Evolutionary conservation across 1,140 invertebrate genomes (phyloP), one percentile per base, ranked within the genome.

Genomic region (Cylas formicarius): DNA sequence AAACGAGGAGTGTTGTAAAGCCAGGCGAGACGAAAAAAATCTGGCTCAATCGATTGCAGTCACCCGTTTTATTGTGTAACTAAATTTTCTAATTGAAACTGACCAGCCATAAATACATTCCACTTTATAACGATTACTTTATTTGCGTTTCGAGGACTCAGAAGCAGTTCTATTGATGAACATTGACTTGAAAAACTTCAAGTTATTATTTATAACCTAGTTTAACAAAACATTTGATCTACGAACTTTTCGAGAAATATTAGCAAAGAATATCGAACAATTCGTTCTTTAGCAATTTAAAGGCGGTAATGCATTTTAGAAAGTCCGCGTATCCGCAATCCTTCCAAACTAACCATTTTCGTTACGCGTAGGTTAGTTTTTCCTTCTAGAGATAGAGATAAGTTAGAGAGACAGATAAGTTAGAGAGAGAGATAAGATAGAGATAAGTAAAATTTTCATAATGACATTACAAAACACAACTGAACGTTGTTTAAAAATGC

Each of bases 161-260:
- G 52, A 72, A 72, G 48, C 75, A 78, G 47, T 78, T 77, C 60
- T 75, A 78, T 59, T 78, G 75, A 74, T 57, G 55, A 50, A 53
- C 18, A 52, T 50, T 34, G 69, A 71, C 52, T 31, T 48, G 6
- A 63, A 65, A 19, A 52, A 64, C 26, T 50, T 72, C 11, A 61
- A 77, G 16, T 65, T 66, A 13, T 59, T 77, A 24, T 78, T 77
- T 50, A 72, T 78, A 16, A 77, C 76, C 2, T 72, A 78, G 51
- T 72, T 77, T 55, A 75, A 73, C 46, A 62, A 75, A 44, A 76
- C 77, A 56, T 78, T 73, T 61, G 76, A 78, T 51, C 47, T 78
- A 13, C 56, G 74, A 14, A 77, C 74, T 9, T 71, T 76, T 71
- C 39, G 75, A 77, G 54, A 55, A 69, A 28, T 71, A 77, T 56